Evolutionary conservation across 2,888 invertebrate genomes (phyloP), one percentile per base, ranked within the genome.

Genomic region (Cremastinae sp.): DNA sequence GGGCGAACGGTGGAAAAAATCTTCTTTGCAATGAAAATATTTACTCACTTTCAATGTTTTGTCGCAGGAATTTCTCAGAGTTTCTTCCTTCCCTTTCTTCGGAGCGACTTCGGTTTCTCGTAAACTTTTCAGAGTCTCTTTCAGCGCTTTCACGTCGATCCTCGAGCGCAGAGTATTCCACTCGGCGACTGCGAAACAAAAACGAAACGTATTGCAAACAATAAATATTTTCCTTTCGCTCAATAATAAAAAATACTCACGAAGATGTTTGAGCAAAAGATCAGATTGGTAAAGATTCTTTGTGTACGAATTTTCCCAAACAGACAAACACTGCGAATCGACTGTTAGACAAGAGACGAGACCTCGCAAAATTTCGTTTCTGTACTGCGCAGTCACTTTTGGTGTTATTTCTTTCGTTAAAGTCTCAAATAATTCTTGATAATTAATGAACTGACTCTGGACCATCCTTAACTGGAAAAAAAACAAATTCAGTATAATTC

Each of bases 251-350:
- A 8, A 20, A 5, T 5, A 83, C 84, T 83, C 72, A 90, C 90
- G 83, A 41, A 92, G 85, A 78, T 91, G 88, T 61, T 89, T 91
- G 39, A 95, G 90, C 56, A 95, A 88, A 18, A 93, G 90, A 43
- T 93, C 93, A 16, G 95, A 94, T 83, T 94, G 93, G 73, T 92
- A 91, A 18, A 93, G 91, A 83, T 94, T 92, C 84, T 93, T 94
- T 35, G 91, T 90, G 89, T 95, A 94, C 59, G 93, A 88, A 81
- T 94, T 93, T 82, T 91, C 91, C 95, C 95, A 95, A 0, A 91
- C 91, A 55, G 91, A 91, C 81, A 94, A 93, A 82, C 93, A 93
- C 0, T 92, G 92, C 76, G 92, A 91, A 80, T 95, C 95, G 61
- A 90, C 90, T 20, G 87, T 87, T 45, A 95, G 90, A 84, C 94